phyloP scores from a whole-genome alignment of 1,140 invertebrate genomes.

The Drosophila fuyamai region DNA sequence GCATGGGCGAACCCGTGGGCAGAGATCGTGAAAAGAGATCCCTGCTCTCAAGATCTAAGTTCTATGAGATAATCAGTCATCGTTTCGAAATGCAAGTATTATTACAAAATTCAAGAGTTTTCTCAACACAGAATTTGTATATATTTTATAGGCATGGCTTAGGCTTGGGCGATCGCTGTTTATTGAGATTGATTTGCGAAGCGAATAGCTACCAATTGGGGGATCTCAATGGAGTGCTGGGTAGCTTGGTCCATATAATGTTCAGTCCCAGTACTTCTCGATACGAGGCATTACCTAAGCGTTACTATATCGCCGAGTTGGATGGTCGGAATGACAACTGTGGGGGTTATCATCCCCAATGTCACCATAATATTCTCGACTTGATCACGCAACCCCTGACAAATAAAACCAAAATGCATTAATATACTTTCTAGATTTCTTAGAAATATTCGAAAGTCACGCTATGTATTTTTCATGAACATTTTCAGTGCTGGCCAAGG shows the following conservation, averaged over 20 bases:
- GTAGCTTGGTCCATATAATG: constrained; percentile 71
- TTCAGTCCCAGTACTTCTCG: constrained; percentile 86
- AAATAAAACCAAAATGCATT: constrained; percentile 30
- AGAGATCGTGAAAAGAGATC: constrained; percentile 27
- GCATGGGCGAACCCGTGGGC: constrained; percentile 17
- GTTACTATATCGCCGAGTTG: constrained; percentile 86
- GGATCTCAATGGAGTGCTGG: constrained; percentile 71
- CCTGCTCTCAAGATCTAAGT: constrained; percentile 58
- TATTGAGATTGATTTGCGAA: constrained; percentile 79
- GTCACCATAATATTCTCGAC: constrained; percentile 64
- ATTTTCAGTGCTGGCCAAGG: constrained; percentile 65
- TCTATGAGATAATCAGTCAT: constrained; percentile 63
- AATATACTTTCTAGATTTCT: not conserved
- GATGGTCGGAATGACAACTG: constrained; percentile 74
- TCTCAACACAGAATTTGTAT: not conserved
- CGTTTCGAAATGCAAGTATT: constrained; percentile 63
- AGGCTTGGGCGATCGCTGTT: constrained; percentile 55
- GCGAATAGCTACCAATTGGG: constrained; percentile 58
- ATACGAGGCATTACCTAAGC: constrained; percentile 85
- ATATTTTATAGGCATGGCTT: constrained; percentile 56
- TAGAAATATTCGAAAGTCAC: not conserved
- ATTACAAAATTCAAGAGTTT: not conserved
- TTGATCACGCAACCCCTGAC: constrained; percentile 59
- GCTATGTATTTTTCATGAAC: constrained; percentile 64
- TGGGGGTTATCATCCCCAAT: constrained; percentile 65